phyloP scores from a whole-genome alignment of 2,797 vertebrate species.

The Trichosurus vulpecula region DNA sequence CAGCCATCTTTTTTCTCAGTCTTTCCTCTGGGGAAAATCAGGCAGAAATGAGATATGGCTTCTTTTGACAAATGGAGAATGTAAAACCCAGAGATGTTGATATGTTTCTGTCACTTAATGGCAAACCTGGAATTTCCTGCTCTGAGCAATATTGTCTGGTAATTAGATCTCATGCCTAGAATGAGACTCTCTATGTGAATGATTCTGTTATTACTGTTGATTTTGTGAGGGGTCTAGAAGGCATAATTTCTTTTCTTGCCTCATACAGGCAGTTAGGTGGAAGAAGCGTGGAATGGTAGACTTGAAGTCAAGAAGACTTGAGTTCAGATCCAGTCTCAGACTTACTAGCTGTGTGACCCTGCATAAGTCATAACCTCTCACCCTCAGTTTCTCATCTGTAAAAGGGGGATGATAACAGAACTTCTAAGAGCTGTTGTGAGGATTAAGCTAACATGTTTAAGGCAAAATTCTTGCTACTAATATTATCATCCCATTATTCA shows the following conservation, averaged over 20 bases:
- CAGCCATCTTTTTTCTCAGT: background rate
- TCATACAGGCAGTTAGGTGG: background rate
- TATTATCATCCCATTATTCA: background rate
- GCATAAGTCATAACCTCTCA: background rate
- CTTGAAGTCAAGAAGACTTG: background rate
- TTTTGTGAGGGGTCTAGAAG: conserved; percentile 52
- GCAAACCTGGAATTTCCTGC: conserved; percentile 56
- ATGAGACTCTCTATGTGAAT: conserved; percentile 49
- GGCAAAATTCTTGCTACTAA: background rate
- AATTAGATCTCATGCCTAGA: conserved; percentile 57
- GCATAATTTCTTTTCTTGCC: conserved; percentile 50
- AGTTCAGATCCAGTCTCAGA: background rate
- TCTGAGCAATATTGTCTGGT: conserved; percentile 15
- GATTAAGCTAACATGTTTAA: background rate
- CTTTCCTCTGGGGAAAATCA: background rate
- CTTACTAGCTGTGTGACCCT: background rate
- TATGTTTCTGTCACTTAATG: background rate
- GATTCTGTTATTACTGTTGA: conserved; percentile 60
- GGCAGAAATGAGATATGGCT: background rate
- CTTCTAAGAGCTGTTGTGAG: background rate
- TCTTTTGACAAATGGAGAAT: background rate
- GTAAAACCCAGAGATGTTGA: background rate
- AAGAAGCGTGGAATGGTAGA: background rate
- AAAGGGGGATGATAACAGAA: background rate
- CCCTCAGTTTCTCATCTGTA: background rate